These are phyloP conservation scores for Smutsia gigantea DNA, from an alignment of 2,797 vertebrate genomes.

Conservation along the genomic window DNA sequence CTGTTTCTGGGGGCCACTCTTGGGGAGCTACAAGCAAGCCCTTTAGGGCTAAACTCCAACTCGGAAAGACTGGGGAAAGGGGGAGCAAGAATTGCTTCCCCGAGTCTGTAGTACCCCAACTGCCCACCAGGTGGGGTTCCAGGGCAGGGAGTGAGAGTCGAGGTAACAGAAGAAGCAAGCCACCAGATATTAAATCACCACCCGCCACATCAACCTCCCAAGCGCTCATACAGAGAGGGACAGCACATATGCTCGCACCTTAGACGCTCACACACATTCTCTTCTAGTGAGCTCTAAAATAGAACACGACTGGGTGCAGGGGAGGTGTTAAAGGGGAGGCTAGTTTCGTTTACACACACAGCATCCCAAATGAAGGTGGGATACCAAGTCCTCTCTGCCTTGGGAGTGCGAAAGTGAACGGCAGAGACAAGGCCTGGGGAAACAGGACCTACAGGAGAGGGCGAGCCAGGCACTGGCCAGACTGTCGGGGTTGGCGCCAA, in stretches of 20 bases:
- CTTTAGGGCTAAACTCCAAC: not conserved
- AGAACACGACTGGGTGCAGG: not conserved
- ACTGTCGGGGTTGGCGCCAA: not conserved
- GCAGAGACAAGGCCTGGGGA: not conserved
- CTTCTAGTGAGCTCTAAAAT: not conserved
- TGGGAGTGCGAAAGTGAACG: not conserved
- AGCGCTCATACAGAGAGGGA: not conserved
- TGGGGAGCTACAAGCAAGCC: not conserved
- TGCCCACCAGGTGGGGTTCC: conserved; percentile 85
- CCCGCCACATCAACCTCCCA: not conserved
- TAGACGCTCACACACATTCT: conserved; percentile 3
- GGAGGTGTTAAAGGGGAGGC: not conserved
- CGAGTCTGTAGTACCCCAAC: conserved; percentile 19
- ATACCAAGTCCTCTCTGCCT: not conserved
- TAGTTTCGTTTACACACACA: conserved; percentile 28
- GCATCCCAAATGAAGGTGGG: conserved; percentile 5
- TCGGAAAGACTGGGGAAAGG: not conserved
- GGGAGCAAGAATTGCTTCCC: not conserved
- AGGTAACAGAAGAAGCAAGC: not conserved
- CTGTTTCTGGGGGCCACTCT: not conserved
- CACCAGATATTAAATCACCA: not conserved
- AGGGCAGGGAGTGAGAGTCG: conserved; percentile 82
- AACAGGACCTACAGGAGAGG: not conserved
- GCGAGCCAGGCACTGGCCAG: not conserved
- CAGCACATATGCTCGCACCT: not conserved